Conservation (phyloP, 2,797 vertebrate genomes). For the Acrossocheilus wenchowensis region DNA sequence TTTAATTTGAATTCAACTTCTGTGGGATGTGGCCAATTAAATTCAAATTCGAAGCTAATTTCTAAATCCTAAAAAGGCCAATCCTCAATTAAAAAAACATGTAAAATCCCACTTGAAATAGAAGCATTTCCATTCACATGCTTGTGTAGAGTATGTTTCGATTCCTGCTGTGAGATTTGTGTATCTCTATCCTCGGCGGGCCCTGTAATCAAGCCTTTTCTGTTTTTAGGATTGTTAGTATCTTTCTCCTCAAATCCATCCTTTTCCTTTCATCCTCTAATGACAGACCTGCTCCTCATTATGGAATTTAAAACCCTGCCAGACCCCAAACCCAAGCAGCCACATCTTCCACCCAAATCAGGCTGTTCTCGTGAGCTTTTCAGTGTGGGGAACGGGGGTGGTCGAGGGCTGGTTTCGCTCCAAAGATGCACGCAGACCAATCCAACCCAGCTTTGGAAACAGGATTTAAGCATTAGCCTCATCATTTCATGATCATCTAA, state of each 20-base stretch:
- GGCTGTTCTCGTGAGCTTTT: constrained; percentile 35
- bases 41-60: background rate
- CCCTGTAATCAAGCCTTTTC: constrained; percentile 57
- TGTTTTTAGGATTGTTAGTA: constrained; percentile 48
- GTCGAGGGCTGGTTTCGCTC: constrained; percentile 36
- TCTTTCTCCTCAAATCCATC: constrained; percentile 22
- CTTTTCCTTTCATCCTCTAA: constrained; percentile 61
- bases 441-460: constrained; percentile 11
- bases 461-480: constrained; percentile 6
- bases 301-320: constrained; percentile 53
- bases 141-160: background rate
- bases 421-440: constrained; percentile 18
- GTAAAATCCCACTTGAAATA: background rate
- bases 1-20: background rate
- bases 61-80: background rate
- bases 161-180: constrained; percentile 40
- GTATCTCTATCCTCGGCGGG: constrained; percentile 34
- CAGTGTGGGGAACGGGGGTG: background rate
- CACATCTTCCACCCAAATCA: constrained; percentile 45
- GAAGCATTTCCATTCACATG: background rate
- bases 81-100: background rate
- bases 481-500: constrained; percentile 12
- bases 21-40: background rate
- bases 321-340: constrained; percentile 49
- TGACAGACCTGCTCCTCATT: constrained; percentile 61